phyloP scores from a whole-genome alignment of 2,113 vertebrate species.

The Panurus biarmicus region DNA sequence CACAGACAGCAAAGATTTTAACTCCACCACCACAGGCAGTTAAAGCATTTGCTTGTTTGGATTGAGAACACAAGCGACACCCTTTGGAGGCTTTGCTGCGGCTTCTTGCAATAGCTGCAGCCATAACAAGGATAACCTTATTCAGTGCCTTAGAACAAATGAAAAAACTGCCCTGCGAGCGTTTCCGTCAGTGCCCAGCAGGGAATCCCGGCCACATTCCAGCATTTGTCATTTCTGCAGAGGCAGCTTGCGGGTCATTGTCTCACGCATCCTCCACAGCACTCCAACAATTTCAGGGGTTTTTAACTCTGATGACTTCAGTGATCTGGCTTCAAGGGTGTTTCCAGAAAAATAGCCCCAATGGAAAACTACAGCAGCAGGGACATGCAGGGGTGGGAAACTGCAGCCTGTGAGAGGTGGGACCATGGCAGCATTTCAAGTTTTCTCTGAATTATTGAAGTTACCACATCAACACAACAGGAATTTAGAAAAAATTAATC shows the following conservation, averaged over 20 bases:
- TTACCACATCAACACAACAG: background rate
- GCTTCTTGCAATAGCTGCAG: background rate
- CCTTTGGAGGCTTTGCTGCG: background rate
- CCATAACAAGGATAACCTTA: background rate
- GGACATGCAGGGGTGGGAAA: background rate
- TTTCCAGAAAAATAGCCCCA: background rate
- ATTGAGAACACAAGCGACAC: background rate
- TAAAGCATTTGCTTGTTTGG: background rate
- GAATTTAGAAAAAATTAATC: background rate
- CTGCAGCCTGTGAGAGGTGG: rapidly evolving
- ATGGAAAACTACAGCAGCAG: background rate
- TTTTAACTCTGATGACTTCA: background rate
- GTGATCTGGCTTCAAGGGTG: background rate
- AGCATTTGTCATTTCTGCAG: background rate
- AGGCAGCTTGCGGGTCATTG: background rate
- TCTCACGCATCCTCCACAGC: background rate
- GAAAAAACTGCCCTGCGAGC: background rate
- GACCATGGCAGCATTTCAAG: background rate
- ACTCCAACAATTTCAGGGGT: background rate
- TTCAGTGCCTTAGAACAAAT: background rate
- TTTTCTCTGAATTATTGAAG: background rate
- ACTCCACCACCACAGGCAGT: background rate
- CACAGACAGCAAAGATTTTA: background rate
- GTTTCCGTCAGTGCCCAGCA: background rate
- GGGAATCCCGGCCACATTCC: background rate